Evolutionary conservation across 2,888 invertebrate genomes (phyloP).

Genomic region (Diaphora mendica): DNA sequence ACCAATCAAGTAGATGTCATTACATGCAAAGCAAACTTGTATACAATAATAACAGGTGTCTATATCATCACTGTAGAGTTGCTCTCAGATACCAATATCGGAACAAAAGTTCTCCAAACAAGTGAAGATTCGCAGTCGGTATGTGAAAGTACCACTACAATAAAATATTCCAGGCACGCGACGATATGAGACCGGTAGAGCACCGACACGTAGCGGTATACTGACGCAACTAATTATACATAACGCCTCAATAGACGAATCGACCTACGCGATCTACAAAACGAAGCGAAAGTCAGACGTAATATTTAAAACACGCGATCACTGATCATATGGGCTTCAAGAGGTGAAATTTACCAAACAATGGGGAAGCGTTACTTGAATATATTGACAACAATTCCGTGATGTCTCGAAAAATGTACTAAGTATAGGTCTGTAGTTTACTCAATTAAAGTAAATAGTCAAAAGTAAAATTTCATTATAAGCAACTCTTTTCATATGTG

Average conservation of each 20-base stretch:
- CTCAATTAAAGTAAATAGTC: too few species aligned
- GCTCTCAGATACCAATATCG: slow-evolving; percentile 28
- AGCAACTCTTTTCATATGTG: not conserved
- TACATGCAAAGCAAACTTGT: not conserved
- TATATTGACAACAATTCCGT: not conserved
- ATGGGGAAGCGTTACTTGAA: slow-evolving; percentile 2
- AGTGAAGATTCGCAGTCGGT: slow-evolving; percentile 65
- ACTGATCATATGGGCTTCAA: slow-evolving; percentile 18
- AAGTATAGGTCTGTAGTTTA: too few species aligned
- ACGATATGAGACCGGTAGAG: slow-evolving; percentile 70
- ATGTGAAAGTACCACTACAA: slow-evolving; percentile 76
- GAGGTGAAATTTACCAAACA: slow-evolving; percentile 31
- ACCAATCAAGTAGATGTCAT: not conserved
- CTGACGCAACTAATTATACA: slow-evolving; percentile 84
- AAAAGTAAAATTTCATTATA: too few species aligned
- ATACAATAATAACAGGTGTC: not conserved
- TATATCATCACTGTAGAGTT: not conserved
- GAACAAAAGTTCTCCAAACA: slow-evolving; percentile 32
- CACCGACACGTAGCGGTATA: slow-evolving; percentile 70
- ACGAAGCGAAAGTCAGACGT: slow-evolving; percentile 74
- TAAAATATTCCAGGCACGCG: slow-evolving; percentile 79
- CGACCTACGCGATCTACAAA: slow-evolving; percentile 56
- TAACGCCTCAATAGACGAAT: slow-evolving; percentile 71
- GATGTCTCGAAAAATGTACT: not conserved
- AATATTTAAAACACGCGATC: slow-evolving; percentile 56